Conservation (phyloP, 2,113 vertebrate genomes). For the Leucopsar rothschildi region DNA sequence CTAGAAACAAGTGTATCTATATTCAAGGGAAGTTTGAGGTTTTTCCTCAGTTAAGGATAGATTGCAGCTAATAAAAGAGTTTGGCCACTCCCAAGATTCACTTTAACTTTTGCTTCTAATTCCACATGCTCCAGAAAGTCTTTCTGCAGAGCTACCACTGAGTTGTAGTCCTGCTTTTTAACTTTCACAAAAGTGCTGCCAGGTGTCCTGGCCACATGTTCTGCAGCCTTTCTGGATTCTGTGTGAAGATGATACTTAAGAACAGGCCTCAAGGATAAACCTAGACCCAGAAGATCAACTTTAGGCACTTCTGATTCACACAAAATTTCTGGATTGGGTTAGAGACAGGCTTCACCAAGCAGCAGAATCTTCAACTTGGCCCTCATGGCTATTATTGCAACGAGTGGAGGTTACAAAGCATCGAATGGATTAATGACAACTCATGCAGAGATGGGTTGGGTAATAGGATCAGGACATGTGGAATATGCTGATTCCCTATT, state of each 20-base stretch:
- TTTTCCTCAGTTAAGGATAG: neutral
- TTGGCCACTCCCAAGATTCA: neutral
- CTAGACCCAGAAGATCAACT: neutral
- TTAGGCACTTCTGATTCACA: neutral
- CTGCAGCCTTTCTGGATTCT: neutral
- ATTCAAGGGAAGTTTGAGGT: neutral
- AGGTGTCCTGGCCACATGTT: neutral
- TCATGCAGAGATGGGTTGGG: neutral
- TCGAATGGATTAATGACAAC: neutral
- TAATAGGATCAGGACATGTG: neutral
- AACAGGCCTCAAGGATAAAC: neutral
- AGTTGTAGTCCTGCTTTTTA: neutral
- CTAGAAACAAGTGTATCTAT: neutral
- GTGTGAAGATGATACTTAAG: neutral
- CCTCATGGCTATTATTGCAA: neutral
- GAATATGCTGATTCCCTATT: neutral
- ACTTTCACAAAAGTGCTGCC: neutral
- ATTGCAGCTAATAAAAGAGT: neutral
- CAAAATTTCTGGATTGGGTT: neutral
- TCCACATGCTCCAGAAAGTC: neutral
- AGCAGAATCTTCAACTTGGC: neutral
- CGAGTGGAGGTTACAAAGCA: neutral
- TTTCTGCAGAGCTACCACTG: neutral
- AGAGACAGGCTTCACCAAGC: neutral
- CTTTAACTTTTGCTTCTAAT: neutral